Evolutionary conservation across 2,888 invertebrate species (phyloP).

Genomic region (Lamellibrachia satsuma): DNA sequence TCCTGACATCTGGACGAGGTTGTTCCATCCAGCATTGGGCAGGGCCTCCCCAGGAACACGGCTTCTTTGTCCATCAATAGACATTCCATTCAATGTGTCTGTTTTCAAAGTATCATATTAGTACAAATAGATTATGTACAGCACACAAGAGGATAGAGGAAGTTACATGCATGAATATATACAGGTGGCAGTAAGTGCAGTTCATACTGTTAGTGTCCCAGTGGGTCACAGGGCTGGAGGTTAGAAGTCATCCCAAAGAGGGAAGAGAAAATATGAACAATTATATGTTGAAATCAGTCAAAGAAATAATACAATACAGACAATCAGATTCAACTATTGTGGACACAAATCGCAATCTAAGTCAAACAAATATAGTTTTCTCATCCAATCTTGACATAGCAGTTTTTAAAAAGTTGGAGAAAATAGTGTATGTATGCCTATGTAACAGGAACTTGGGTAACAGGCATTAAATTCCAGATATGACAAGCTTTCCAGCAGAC

Average conservation of each 20-base stretch:
- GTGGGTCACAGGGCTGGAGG: not conserved
- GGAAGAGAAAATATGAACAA: not conserved
- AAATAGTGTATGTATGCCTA: no score
- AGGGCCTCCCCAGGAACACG: slow-evolving; percentile 17
- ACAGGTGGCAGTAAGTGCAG: not conserved
- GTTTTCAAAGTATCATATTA: not conserved
- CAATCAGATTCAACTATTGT: no score
- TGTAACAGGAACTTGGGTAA: no score
- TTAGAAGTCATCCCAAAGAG: slow-evolving; percentile 3
- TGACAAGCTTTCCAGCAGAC: no score
- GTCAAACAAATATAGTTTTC: no score
- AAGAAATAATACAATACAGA: no score
- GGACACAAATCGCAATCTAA: no score
- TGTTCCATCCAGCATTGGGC: not conserved
- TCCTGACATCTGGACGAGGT: not conserved
- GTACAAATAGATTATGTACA: slow-evolving; percentile 19
- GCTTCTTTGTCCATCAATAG: not conserved
- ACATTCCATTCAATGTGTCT: not conserved
- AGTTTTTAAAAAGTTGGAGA: no score
- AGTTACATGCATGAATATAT: slow-evolving; percentile 19
- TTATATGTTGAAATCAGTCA: not conserved
- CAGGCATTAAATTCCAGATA: no score
- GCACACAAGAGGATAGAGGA: not conserved
- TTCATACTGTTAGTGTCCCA: not conserved
- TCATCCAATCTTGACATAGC: no score